Evolutionary conservation across 2,888 invertebrate species (phyloP).

Genomic region (Xanthorhoe spadicearia): DNA sequence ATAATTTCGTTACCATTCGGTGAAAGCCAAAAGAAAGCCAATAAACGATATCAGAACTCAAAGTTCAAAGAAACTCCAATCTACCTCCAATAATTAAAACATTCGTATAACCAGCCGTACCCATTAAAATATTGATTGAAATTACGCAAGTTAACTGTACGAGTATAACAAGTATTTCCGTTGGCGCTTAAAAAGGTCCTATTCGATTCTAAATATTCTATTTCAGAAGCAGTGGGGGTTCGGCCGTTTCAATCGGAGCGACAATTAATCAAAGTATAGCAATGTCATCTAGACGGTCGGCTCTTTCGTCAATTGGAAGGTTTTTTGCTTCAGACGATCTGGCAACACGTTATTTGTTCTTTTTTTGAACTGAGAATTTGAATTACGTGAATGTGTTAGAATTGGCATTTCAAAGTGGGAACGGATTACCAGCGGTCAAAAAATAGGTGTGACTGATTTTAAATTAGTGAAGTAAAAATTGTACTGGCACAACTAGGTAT

Average conservation of each 20-base stretch:
- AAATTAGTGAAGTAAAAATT: not conserved
- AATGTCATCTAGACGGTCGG: constrained; percentile 78
- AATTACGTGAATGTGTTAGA: not conserved
- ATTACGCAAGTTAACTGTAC: constrained; percentile 34
- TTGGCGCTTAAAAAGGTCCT: constrained; percentile 76
- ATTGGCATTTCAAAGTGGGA: not conserved
- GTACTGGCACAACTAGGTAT: not conserved
- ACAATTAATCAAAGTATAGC: constrained; percentile 83
- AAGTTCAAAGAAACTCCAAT: constrained; percentile 18
- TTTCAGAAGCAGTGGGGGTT: constrained; percentile 83
- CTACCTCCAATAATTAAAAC: constrained; percentile 17
- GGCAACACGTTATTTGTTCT: constrained; percentile 21
- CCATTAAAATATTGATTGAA: constrained; percentile 34
- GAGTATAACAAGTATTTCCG: constrained; percentile 53
- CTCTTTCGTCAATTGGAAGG: constrained; percentile 30
- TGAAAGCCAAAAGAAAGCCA: not conserved
- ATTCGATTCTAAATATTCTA: constrained; percentile 73
- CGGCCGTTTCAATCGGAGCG: constrained; percentile 77
- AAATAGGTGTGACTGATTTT: not conserved
- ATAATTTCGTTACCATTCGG: not conserved
- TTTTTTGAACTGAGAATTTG: constrained; percentile 16
- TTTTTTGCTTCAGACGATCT: constrained; percentile 19
- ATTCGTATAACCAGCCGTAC: constrained; percentile 21
- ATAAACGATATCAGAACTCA: not conserved
- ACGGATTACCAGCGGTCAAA: not conserved